Percentiles rank a stretch among this genome's conserved stretches.
phyloP scores from a whole-genome alignment of 2,888 invertebrate species.

The Nomada fabriciana region DNA sequence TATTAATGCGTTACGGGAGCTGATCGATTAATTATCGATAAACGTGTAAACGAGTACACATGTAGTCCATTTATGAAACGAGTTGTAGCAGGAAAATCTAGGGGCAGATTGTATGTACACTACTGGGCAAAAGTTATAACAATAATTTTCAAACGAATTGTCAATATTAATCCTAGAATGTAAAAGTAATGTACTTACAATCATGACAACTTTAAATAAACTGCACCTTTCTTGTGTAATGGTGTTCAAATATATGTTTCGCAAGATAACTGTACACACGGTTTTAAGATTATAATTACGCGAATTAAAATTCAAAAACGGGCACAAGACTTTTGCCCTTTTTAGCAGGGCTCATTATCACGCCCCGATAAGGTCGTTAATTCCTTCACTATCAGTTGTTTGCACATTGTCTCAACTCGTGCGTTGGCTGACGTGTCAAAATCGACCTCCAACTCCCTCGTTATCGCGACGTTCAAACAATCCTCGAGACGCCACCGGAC shows the following conservation, averaged over 20 bases:
- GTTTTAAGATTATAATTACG: too few species aligned
- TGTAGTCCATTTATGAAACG: not conserved
- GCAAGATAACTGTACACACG: too few species aligned
- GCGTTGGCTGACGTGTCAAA: conserved; percentile 30
- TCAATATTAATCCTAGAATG: too few species aligned
- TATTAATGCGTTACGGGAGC: not conserved
- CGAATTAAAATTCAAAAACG: not conserved
- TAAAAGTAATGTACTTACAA: too few species aligned
- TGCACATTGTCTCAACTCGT: conserved; percentile 18
- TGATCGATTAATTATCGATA: not conserved
- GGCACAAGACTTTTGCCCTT: not conserved
- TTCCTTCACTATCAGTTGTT: conserved; percentile 25
- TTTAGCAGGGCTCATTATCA: not conserved
- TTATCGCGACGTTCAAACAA: conserved; percentile 42
- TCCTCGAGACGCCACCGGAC: conserved; percentile 3
- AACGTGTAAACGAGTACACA: not conserved
- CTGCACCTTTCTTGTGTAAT: too few species aligned
- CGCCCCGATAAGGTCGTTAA: conserved; percentile 27
- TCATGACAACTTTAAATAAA: too few species aligned
- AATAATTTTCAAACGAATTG: too few species aligned
- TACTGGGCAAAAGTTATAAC: too few species aligned
- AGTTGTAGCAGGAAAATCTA: not conserved
- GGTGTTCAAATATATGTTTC: too few species aligned
- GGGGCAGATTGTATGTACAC: too few species aligned
- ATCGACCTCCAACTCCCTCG: conserved; percentile 25